Evolutionary conservation across 1,140 invertebrate genomes (phyloP), one percentile per base, ranked within the genome.

Genomic region (Drosophila tristis): DNA sequence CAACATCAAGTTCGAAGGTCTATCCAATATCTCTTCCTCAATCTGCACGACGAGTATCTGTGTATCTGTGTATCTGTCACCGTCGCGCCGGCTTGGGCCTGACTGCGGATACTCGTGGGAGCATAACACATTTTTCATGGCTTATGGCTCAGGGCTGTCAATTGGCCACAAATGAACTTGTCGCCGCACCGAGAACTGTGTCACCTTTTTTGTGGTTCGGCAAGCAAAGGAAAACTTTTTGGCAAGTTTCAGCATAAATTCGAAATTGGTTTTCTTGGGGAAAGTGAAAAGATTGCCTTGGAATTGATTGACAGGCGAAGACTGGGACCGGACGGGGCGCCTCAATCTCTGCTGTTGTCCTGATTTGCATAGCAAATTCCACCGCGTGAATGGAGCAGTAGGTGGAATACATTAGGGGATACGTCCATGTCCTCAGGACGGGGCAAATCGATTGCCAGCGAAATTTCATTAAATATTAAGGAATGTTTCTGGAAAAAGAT

Each of bases 261-360:
- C 70, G 48, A 74, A 63, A 53, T 77, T 74, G 56, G 54, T 70
- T 65, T 65, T 45, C 44, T 23, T 26, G 5, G 13, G 26, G 75
- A 78, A 76, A 84, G 55, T 45, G 70, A 78, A 78, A 76, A 71
- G 63, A 64, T 55, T 63, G 25, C 45, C 58, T 20, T 11, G 43
- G 45, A 62, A 61, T 71, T 79, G 80, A 82, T 82, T 82, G 80
- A 71, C 80, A 84, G 47, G 35, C 31, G 51, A 62, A 35, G 20
- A 54, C 29, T 45, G 45, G 23, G 60, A 65, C 49, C 20, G 60
- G 20, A 57, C 29, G 45, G n/a, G 49, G 47, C 7, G 31, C 31
- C 31, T 35, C 31, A 11, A 35, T 35, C 31, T 11, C 43, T 59
- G 47, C 62, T 45, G 15, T 54, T 49, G 44, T 35, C 45, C 31